These are phyloP conservation scores for Epicauta chinensis DNA, from an alignment of 1,140 invertebrate species.

Conservation along the genomic window DNA sequence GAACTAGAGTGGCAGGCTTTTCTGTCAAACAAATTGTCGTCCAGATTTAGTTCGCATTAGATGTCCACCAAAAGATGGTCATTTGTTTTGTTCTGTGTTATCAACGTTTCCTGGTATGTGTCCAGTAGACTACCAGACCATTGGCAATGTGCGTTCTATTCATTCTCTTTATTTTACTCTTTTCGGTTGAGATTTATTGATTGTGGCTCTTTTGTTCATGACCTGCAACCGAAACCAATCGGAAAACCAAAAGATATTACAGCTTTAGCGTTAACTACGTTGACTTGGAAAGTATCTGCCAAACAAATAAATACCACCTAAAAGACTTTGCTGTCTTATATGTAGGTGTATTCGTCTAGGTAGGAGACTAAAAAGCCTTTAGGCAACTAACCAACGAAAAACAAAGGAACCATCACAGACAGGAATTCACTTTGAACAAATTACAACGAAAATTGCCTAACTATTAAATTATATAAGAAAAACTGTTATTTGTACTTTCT, in stretches of 20 bases:
- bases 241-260: constrained; percentile 17
- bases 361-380: too few species aligned
- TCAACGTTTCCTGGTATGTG: constrained; percentile 13
- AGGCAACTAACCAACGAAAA: too few species aligned
- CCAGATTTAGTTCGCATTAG: constrained; percentile 18
- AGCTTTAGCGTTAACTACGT: constrained; percentile 18
- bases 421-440: too few species aligned
- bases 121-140: constrained; percentile 12
- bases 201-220: constrained; percentile 23
- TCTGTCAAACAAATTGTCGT: constrained; percentile 14
- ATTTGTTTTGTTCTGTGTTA: constrained; percentile 23
- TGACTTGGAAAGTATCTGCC: constrained; percentile 10
- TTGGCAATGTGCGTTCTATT: constrained; percentile 7
- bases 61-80: constrained; percentile 12
- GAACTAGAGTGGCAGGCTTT: background rate
- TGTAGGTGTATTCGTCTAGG: too few species aligned
- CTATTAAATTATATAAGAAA: too few species aligned
- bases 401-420: too few species aligned
- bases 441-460: too few species aligned
- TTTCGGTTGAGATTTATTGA: constrained; percentile 22
- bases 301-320: background rate
- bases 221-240: constrained; percentile 19
- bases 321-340: too few species aligned
- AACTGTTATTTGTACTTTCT: too few species aligned
- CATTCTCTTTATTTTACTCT: constrained; percentile 17